Conservation (phyloP, 2,113 vertebrate genomes). For the Chaetodon auriga region DNA sequence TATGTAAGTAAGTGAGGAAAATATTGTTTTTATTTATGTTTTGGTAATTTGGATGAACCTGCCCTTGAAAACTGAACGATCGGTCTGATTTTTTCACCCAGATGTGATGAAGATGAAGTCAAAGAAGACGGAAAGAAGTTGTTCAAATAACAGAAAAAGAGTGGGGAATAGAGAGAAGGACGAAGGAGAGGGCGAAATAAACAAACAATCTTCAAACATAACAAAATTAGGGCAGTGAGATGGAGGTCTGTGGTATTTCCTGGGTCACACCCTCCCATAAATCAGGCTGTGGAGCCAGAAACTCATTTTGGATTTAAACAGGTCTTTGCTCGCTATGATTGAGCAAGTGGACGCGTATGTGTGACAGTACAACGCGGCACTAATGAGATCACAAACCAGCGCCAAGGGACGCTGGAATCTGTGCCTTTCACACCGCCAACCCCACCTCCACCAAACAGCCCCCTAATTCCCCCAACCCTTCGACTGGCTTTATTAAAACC, state of each 20-base stretch:
- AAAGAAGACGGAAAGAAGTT: neutral
- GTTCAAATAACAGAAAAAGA: constrained; percentile 5
- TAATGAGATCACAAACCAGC: constrained; percentile 78
- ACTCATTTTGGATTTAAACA: constrained; percentile 83
- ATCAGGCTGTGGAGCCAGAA: constrained; percentile 73
- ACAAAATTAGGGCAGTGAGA: constrained; percentile 74
- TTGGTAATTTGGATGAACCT: neutral
- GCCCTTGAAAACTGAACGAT: neutral
- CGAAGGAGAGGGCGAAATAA: neutral
- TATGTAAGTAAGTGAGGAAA: neutral
- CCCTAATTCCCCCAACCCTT: constrained; percentile 67
- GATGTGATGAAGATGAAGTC: neutral
- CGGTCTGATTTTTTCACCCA: neutral
- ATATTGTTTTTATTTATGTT: neutral
- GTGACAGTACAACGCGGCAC: constrained; percentile 80
- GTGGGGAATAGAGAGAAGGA: constrained; percentile 42
- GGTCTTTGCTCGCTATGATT: constrained; percentile 73
- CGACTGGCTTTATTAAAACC: constrained; percentile 81
- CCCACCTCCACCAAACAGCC: constrained; percentile 27
- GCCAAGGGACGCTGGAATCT: constrained; percentile 75
- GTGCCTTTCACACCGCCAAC: constrained; percentile 49
- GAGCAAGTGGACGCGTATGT: constrained; percentile 77
- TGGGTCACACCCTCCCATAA: constrained; percentile 69
- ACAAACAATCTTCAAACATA: constrained; percentile 78
- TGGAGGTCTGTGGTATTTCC: constrained; percentile 82